Conservation (phyloP, 1,140 invertebrate genomes). For the Piezodorus guildinii region DNA sequence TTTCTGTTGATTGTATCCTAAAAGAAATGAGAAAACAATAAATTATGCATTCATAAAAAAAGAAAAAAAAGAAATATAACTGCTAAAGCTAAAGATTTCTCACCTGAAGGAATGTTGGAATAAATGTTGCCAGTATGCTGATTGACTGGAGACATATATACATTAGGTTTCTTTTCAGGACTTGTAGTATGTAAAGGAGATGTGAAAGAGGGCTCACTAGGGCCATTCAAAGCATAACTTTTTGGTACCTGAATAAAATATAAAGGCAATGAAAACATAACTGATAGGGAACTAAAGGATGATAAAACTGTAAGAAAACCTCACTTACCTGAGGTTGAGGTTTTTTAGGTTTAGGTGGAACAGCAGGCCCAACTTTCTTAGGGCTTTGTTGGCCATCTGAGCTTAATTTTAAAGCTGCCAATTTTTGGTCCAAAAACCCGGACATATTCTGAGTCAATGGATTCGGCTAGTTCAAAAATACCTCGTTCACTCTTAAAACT, state of each 20-base stretch:
- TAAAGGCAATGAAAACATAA: constrained; percentile 16
- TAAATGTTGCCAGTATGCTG: constrained; percentile 30
- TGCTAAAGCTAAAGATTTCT: background rate
- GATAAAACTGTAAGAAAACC: background rate
- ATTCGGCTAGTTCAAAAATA: background rate
- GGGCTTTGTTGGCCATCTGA: constrained; percentile 28
- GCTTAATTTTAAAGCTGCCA: constrained; percentile 37
- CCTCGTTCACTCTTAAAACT: background rate
- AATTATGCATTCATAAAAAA: background rate
- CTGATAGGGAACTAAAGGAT: constrained; percentile 4
- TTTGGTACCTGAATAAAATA: constrained; percentile 37
- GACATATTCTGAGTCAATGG: constrained; percentile 23
- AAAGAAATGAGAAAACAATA: background rate
- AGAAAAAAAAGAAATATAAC: background rate
- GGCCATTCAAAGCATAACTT: constrained; percentile 40
- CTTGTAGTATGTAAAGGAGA: constrained; percentile 38
- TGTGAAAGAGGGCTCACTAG: constrained; percentile 40
- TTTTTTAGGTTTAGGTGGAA: constrained; percentile 67
- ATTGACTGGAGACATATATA: constrained; percentile 26
- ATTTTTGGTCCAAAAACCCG: constrained; percentile 38
- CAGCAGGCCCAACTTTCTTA: constrained; percentile 61
- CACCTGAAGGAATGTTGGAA: constrained; percentile 35
- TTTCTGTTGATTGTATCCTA: background rate
- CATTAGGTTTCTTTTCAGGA: constrained; percentile 31
- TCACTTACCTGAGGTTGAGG: constrained; percentile 49